Percentiles rank a stretch among this genome's conserved stretches.
Evolutionary conservation across 1,140 invertebrate genomes (phyloP).

Genomic region (Lepidurus couesii): DNA sequence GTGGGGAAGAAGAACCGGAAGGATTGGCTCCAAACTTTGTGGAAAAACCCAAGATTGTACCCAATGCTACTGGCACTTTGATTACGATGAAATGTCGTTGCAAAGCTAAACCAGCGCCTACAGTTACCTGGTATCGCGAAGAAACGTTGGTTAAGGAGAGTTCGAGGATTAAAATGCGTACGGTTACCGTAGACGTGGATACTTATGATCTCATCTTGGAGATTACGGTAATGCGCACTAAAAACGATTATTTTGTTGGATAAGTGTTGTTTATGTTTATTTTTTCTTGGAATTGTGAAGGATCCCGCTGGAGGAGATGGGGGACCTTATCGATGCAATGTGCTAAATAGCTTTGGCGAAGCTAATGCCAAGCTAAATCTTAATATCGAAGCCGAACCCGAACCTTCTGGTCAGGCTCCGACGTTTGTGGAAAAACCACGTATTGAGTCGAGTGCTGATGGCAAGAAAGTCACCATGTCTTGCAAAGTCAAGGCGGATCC

Average conservation of each 20-base stretch:
- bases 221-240: conserved; percentile 61
- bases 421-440: conserved; percentile 97
- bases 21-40: conserved; percentile 90
- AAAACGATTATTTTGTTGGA: neutral
- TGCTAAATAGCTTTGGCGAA: conserved; percentile 93
- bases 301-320: conserved; percentile 91
- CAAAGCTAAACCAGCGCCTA: conserved; percentile 83
- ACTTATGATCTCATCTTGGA: conserved; percentile 81
- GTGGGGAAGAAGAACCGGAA: conserved; percentile 72
- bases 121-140: conserved; percentile 84
- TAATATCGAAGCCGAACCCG: conserved; percentile 92
- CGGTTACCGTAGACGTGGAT: conserved; percentile 68
- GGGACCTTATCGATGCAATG: conserved; percentile 94
- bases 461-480: conserved; percentile 96
- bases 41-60: conserved; percentile 94
- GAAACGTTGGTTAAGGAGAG: conserved; percentile 75
- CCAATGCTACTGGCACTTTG: conserved; percentile 89
- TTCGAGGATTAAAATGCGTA: conserved; percentile 76
- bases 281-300: conserved; percentile 51
- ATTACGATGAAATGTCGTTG: conserved; percentile 95
- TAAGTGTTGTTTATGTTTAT: conserved; percentile 1
- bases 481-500: conserved; percentile 91
- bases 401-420: conserved; percentile 87
- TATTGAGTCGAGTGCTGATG: conserved; percentile 89
- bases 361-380: conserved; percentile 96